Base-by-base conservation (phyloP, 2,113 vertebrate genomes). In the Holacanthus passer region DNA sequence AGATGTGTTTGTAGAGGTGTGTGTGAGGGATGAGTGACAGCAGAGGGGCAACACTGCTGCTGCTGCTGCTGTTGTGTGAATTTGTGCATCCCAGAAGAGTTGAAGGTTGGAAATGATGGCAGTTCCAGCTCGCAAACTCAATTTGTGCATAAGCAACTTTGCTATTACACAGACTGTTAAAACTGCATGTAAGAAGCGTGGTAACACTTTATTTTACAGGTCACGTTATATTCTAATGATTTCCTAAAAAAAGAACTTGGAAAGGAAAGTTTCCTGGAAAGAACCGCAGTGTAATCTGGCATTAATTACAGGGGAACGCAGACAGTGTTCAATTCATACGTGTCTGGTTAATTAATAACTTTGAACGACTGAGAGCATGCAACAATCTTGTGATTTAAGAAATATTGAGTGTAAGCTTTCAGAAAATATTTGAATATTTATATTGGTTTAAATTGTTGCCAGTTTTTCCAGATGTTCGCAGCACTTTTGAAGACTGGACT, bases 21-120 rank as follows among this genome's bases (percentile, higher is more conserved):
- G 60, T 16, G 56, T 32, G 81, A 67, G 29, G 79, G 73, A 63
- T 41, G 76, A 87, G 52, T 79, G 85, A 81, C 86, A 64, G 72
- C 55, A 17, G 35, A 35, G 73, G 59, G 24, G 29, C 41, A 14
- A 43, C 58, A 35, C 59, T n/a, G n/a, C n/a, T n/a, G 11, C 67
- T 16, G 69, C 63, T 60, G 63, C 62, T 31, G 71, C 47, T 73
- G 77, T 41, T 59, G 37, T 45, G 19, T 27, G 32, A 7, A 64
- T 78, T 50, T 71, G 65, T 75, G 72, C 5, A 0, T 58, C 80
- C 58, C 66, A 19, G n/a, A 48, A 31, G 67, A 7, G 31, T 8
- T 50, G 50, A 16, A 9, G 58, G 20, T 65, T 16, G 52, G 32
- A 35, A 2, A 13, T n/a, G 81, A 66, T 73, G 53, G 62, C 53